Base-by-base conservation (phyloP, 2,888 invertebrate genomes). In the Dynastes tityus region DNA sequence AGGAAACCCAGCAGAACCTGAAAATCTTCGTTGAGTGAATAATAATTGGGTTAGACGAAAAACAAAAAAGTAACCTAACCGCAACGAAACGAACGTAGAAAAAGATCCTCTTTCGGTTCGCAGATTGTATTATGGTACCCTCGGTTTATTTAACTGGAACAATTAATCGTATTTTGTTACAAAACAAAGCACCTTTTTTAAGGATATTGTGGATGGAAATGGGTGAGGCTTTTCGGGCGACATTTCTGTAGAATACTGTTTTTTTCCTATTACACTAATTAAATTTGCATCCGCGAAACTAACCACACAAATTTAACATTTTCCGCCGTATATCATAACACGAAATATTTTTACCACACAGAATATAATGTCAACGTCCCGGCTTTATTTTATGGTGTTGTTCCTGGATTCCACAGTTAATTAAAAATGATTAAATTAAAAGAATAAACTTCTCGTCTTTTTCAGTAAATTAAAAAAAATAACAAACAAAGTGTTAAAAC, bases 101-200 rank as follows among this genome's bases (percentile, higher is more conserved):
- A 71, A 73, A 58, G 49, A 53, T 68, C 22, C 61, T 73, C 9
- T 37, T 73, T 40, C 73, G 9, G 40, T 58, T 45, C 8, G 58
- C 58, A 71, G n/a, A 73, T 73, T 73, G 40, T 16, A 58, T 73
- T 73, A 73, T 16, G 45, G 73, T 58, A 58, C 40, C 40, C 61
- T 73, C 58, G 8, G 58, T 73, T 73, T 40, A 71, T 71, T 55
- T 71, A 71, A 71, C 55, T 53, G 71, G 16, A 71, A 55, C 58
- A 71, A 71, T 71, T 71, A 71, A 71, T 71, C 40, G 73, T 40
- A 73, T 73, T 73, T 73, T 73, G 61, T 73, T 61, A 32, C 61
- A 45, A 45, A 73, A 73, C 73, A 37, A 58, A 22, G 58, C 16
- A 32, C 37, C 37, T n/a, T 73, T 73, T 73, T 58, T 58, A 73